Percentiles rank a stretch among this genome's conserved stretches.
phyloP scores from a whole-genome alignment of 2,797 vertebrate species.

The Spea hammondii region DNA sequence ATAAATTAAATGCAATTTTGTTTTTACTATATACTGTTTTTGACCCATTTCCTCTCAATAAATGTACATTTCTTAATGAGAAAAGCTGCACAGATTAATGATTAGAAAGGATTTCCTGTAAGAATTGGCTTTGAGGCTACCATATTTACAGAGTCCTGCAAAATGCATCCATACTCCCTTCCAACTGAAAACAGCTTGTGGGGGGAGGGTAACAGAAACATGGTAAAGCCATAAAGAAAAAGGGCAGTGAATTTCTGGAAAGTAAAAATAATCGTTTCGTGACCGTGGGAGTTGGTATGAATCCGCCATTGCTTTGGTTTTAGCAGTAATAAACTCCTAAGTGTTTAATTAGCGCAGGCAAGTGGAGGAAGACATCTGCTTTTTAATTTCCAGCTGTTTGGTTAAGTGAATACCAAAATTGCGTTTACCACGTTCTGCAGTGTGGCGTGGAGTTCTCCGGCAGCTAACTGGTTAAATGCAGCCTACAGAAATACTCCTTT shows the following conservation, averaged over 20 bases:
- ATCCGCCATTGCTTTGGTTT: background rate
- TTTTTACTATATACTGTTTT: no score
- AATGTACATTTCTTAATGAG: no score
- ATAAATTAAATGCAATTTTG: no score
- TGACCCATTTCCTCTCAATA: no score
- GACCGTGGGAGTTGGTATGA: background rate
- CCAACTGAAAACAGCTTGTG: conserved; percentile 26
- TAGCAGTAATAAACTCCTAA: background rate
- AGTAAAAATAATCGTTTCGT: background rate
- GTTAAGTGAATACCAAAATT: background rate
- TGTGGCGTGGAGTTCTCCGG: background rate
- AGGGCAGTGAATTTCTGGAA: background rate
- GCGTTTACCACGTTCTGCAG: background rate
- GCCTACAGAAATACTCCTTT: background rate
- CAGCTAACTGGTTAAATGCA: background rate
- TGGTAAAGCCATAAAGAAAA: background rate
- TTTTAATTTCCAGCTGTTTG: background rate
- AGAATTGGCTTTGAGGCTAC: background rate
- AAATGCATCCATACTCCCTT: conserved; percentile 13
- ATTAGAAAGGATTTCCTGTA: background rate
- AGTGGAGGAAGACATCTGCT: background rate
- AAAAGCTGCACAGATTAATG: no score
- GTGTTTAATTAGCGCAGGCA: conserved; percentile 12
- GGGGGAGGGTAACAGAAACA: background rate
- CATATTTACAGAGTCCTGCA: background rate